Conservation (phyloP, 2,888 invertebrate genomes). For the Tenthredo notha region DNA sequence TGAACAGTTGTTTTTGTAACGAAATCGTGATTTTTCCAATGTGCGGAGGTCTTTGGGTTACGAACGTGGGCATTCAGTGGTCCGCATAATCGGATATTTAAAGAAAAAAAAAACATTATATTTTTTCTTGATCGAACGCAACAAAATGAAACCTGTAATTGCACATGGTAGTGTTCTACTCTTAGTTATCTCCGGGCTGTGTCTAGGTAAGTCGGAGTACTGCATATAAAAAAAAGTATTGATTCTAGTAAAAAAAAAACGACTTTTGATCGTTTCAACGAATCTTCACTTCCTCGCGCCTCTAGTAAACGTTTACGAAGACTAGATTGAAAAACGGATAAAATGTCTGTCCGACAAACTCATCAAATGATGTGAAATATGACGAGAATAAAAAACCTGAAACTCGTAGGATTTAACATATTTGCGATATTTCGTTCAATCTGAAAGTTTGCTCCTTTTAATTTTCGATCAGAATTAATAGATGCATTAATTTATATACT, state of each 20-base stretch:
- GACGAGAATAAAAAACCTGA: background rate
- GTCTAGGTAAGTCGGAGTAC: background rate
- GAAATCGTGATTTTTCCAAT: background rate
- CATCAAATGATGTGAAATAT: background rate
- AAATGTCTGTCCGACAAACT: background rate
- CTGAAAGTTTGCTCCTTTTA: background rate
- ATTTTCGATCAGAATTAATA: background rate
- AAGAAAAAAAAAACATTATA: too few species aligned
- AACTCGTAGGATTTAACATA: background rate
- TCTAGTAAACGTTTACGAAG: background rate
- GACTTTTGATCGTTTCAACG: background rate
- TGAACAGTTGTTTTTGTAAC: background rate
- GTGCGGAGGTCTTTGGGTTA: background rate
- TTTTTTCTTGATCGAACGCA: too few species aligned
- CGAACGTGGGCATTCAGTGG: background rate
- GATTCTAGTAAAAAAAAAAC: background rate
- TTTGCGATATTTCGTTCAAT: background rate
- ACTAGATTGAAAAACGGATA: background rate
- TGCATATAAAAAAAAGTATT: background rate
- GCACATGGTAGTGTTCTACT: background rate
- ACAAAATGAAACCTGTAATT: background rate
- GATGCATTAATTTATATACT: background rate
- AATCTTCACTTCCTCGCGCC: background rate
- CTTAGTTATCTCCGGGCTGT: background rate
- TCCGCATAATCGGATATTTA: background rate